Evolutionary conservation across 1,140 invertebrate species (phyloP).

Genomic region (Lordiphosa mommai): DNA sequence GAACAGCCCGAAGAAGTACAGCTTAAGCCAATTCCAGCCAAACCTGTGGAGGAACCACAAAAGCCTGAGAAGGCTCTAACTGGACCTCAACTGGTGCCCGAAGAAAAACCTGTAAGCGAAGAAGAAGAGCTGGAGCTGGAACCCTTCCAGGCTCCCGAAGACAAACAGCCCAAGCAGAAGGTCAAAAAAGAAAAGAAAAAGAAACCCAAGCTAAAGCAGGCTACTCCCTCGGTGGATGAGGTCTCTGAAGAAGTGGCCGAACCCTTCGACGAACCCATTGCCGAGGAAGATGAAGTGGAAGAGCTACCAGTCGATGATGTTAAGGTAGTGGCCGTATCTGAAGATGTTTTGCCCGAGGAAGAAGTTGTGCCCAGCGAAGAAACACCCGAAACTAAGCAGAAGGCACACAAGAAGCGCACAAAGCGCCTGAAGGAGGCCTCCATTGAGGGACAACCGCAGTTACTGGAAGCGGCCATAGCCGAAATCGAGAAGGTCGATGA

Average conservation of each 20-base stretch:
- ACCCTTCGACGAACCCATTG: slow-evolving; percentile 70
- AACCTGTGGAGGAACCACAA: slow-evolving; percentile 59
- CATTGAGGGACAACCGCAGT: slow-evolving; percentile 65
- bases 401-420: slow-evolving; percentile 75
- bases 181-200: slow-evolving; percentile 74
- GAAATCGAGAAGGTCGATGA: slow-evolving; percentile 74
- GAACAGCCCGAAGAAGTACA: slow-evolving; percentile 80
- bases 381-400: slow-evolving; percentile 56
- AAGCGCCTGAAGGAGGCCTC: slow-evolving; percentile 69
- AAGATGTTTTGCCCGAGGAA: slow-evolving; percentile 66
- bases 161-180: slow-evolving; percentile 51
- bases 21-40: slow-evolving; percentile 80
- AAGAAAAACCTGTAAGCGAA: slow-evolving; percentile 57
- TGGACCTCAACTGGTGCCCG: slow-evolving; percentile 59
- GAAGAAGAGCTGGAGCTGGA: slow-evolving; percentile 57
- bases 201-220: slow-evolving; percentile 73
- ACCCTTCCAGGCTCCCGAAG: slow-evolving; percentile 58
- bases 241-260: slow-evolving; percentile 66
- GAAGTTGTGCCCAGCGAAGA: slow-evolving; percentile 59
- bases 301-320: slow-evolving; percentile 65
- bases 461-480: slow-evolving; percentile 60
- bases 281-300: slow-evolving; percentile 79
- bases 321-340: slow-evolving; percentile 65
- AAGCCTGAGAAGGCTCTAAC: slow-evolving; percentile 63
- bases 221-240: slow-evolving; percentile 69